These are phyloP conservation scores for Varanus komodoensis DNA, from an alignment of 2,113 vertebrate species.

Conservation along the genomic window DNA sequence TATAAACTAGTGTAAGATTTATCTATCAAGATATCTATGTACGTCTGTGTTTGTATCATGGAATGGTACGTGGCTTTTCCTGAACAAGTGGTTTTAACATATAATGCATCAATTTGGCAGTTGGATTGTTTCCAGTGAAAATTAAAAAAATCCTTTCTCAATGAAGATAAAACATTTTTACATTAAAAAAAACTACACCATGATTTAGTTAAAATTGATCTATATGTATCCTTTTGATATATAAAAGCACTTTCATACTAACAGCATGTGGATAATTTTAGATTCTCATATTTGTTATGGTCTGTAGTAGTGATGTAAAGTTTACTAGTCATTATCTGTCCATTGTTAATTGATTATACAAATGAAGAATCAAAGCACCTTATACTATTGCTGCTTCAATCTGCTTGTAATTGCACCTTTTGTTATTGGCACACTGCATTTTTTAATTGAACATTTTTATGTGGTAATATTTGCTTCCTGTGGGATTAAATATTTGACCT, in stretches of 20 bases:
- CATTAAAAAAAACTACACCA: conserved; percentile 70
- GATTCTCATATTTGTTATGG: conserved; percentile 74
- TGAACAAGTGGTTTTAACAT: conserved; percentile 67
- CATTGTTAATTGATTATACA: conserved; percentile 71
- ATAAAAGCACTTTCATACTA: conserved; percentile 79
- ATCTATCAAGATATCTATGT: conserved; percentile 52
- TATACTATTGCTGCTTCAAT: conserved; percentile 83
- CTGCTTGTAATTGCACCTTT: conserved; percentile 85
- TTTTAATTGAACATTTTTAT: conserved; percentile 72
- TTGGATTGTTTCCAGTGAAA: conserved; percentile 64
- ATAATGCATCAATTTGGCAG: conserved; percentile 58
- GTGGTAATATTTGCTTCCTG: conserved; percentile 68
- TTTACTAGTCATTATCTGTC: conserved; percentile 71
- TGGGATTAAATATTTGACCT: conserved; percentile 74
- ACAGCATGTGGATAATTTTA: conserved; percentile 79
- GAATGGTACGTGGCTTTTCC: conserved; percentile 62
- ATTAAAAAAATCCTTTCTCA: conserved; percentile 53
- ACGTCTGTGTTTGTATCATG: conserved; percentile 65
- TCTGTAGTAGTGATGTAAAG: conserved; percentile 73
- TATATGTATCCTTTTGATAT: conserved; percentile 72
- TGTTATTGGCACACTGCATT: conserved; percentile 77
- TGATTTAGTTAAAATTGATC: conserved; percentile 74
- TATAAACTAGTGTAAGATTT: conserved; percentile 54
- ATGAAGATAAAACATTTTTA: conserved; percentile 69
- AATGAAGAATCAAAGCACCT: conserved; percentile 82